Evolutionary conservation across 2,888 invertebrate genomes (phyloP).

Genomic region (Cataglyphis livida): DNA sequence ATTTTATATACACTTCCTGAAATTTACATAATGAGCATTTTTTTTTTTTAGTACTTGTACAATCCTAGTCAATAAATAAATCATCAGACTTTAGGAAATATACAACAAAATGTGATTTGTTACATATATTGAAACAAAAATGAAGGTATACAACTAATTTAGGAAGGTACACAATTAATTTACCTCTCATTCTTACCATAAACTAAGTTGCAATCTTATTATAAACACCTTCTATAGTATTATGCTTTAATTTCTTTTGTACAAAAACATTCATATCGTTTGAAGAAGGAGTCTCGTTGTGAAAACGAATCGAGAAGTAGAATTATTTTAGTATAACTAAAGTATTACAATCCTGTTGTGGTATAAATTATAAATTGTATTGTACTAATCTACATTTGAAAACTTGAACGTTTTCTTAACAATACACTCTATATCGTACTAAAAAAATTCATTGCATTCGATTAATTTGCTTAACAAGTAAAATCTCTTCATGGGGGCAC

Average conservation of each 20-base stretch:
- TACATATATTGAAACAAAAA: constrained; percentile 53
- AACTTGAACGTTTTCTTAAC: constrained; percentile 53
- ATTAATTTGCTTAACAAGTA: constrained; percentile 53
- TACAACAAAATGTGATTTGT: constrained; percentile 52
- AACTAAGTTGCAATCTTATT: constrained; percentile 72
- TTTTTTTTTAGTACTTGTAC: constrained; percentile 57
- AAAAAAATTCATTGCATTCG: constrained; percentile 53
- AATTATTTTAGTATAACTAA: constrained; percentile 37
- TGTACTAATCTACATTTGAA: constrained; percentile 58
- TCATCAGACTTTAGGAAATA: constrained; percentile 64
- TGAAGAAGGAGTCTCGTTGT: constrained; percentile 55
- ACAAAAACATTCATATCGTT: constrained; percentile 73
- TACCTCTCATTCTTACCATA: constrained; percentile 73
- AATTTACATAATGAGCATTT: constrained; percentile 63
- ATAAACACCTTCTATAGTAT: constrained; percentile 75
- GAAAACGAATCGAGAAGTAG: constrained; percentile 50
- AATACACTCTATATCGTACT: constrained; percentile 46
- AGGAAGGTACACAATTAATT: constrained; percentile 28
- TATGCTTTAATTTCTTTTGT: constrained; percentile 75
- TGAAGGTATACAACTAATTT: constrained; percentile 23
- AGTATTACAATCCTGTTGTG: constrained; percentile 20
- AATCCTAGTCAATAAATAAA: constrained; percentile 72
- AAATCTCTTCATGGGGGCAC: constrained; percentile 44
- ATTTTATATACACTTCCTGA: constrained; percentile 67
- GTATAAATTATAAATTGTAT: constrained; percentile 64